Base-by-base conservation (phyloP, 2,888 invertebrate genomes). In the Leptinotarsa peninsularis region DNA sequence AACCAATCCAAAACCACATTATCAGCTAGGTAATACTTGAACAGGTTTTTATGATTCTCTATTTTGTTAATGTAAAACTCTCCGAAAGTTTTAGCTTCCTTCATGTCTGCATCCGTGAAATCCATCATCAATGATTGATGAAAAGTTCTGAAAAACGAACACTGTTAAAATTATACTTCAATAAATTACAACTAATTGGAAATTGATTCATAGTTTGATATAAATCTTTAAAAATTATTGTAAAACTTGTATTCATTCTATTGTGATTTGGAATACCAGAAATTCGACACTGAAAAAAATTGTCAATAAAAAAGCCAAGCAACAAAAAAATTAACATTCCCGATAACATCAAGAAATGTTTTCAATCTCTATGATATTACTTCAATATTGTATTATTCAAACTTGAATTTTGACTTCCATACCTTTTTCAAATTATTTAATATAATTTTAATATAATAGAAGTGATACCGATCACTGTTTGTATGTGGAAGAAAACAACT, bases 1-100 rank as follows among this genome's bases (percentile, higher is more conserved):
- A 93, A 93, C 92, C 93, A 93, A 84, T 93, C 91, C 3, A 93
- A 86, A 1, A 89, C 85, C 2, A 91, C 85, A 60, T 85, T 84
- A 49, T 87, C 86, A 1, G 87, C 84, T 66, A 88, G 78, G 78
- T 87, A 86, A 80, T 84, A 87, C 54, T 81, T 80, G 7, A 86
- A 79, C 3, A 81, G 80, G 52, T 86, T 83, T 49, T 80, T 81
- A 60, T 87, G 85, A 73, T 87, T 86, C 75, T 88, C 88, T 10
- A 88, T 78, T 50, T 88, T 80, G 75, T 88, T 86, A 23, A 85
- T 80, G 79, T 86, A 88, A 80, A 88, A 88, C 15, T 86, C 83
- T 0, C 83, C 79, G 78, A 88, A 84, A 14, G 82, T 80, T 75
- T 84, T 82, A 4, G 87, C 86, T 70, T 86, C 86, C 66, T 82